Percentiles rank a stretch among this genome's conserved stretches.
phyloP scores from a whole-genome alignment of 2,113 vertebrate species.

The Myrmophylax atrothorax region DNA sequence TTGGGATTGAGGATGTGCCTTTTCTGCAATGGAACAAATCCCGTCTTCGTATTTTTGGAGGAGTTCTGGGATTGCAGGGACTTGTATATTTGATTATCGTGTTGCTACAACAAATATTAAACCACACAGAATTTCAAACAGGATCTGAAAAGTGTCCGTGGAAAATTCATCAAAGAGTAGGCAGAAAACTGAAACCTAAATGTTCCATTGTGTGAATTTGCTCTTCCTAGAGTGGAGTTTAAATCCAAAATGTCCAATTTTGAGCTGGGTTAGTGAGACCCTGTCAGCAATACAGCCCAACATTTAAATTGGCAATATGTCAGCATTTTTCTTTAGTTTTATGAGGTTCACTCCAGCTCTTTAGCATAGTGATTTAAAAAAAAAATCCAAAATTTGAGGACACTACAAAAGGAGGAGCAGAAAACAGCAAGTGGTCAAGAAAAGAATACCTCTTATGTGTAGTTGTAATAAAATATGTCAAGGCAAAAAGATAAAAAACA shows the following conservation, averaged over 20 bases:
- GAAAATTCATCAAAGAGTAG: not conserved
- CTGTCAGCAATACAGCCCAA: not conserved
- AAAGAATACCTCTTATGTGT: not conserved
- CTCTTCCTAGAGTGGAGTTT: not conserved
- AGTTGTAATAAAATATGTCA: not conserved
- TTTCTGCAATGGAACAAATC: not conserved
- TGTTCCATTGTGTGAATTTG: not conserved
- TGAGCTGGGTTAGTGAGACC: not conserved
- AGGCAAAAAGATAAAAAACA: not conserved
- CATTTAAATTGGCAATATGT: not conserved
- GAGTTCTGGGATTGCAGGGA: not conserved
- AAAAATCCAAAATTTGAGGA: not conserved
- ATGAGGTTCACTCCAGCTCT: not conserved
- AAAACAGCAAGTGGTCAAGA: not conserved
- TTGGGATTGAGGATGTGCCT: not conserved
- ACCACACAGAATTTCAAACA: not conserved
- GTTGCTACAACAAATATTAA: slow-evolving; percentile 49
- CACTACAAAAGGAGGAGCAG: not conserved
- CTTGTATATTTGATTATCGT: not conserved
- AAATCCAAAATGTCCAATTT: not conserved
- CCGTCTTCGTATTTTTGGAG: not conserved
- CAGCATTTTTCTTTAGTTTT: not conserved
- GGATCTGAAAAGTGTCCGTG: not conserved
- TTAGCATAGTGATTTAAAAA: not conserved
- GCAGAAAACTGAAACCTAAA: not conserved